phyloP scores from a whole-genome alignment of 2,113 vertebrate genomes.

The Phaethornis superciliosus region DNA sequence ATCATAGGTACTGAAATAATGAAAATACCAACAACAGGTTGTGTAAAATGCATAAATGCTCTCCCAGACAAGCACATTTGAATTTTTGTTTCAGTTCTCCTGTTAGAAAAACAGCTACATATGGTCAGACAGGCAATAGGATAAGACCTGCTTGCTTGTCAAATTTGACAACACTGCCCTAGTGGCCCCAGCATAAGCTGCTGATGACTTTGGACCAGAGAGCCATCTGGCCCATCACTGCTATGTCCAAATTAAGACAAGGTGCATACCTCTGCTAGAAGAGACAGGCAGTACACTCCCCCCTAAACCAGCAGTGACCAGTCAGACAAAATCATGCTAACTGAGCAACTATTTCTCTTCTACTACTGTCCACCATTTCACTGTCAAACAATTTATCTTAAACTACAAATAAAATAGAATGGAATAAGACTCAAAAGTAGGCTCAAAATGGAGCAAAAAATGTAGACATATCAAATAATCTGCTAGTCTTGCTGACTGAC shows the following conservation, averaged over 20 bases:
- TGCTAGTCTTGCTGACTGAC: neutral
- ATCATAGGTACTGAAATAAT: neutral
- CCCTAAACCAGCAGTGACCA: neutral
- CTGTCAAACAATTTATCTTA: neutral
- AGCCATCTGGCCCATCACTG: neutral
- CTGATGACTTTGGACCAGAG: neutral
- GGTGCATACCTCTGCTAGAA: neutral
- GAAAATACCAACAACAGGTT: neutral
- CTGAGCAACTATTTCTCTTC: neutral
- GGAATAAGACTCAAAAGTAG: neutral
- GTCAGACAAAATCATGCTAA: neutral
- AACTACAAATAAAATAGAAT: neutral
- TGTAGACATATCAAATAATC: neutral
- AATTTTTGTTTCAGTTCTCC: neutral
- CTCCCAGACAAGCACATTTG: neutral
- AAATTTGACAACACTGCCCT: neutral
- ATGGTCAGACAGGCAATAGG: neutral
- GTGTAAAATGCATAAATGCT: neutral
- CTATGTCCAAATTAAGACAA: neutral
- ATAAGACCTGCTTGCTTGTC: neutral
- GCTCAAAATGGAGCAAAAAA: neutral
- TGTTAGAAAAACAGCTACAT: constrained; percentile 19
- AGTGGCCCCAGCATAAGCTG: neutral
- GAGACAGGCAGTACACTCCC: neutral
- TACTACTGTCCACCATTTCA: neutral